Base-by-base conservation (phyloP, 2,888 invertebrate genomes). In the Pilophorus perplexus region DNA sequence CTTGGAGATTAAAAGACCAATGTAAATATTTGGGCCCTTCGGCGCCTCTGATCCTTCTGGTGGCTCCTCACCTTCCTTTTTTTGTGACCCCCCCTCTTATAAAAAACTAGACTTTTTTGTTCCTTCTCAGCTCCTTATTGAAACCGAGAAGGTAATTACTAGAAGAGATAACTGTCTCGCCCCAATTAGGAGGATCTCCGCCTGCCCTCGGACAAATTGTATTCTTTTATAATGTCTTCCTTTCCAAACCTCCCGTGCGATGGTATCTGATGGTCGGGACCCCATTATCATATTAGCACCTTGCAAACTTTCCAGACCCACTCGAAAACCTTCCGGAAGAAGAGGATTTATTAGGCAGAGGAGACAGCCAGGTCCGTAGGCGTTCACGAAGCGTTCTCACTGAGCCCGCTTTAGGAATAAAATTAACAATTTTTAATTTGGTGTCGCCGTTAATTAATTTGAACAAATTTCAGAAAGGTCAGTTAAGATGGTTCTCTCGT, bases 61-160 rank as follows among this genome's bases (percentile, higher is more conserved):
- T 12, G 16, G 40, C n/a, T n/a, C n/a, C n/a, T n/a, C 44, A 25
- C 55, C 38, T 55, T 38, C n/a, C 14, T 55, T 55, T 33, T 3
- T 38, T 38, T 37, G 20, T n/a, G 44, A 12, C 42, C 14, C 10
- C 44, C 38, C 40, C 23, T n/a, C 27, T 25, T 55, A 37, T 55
- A 40, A 40, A 22, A 40, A 44, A 25, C 16, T n/a, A 2, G 22
- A 23, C 18, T 38, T 6, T 64, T 50, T 64, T 64, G 48, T 50
- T 8, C n/a, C n/a, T n/a, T 42, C 37, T 5, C 18, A 33, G 62
- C 62, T 62, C 50, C 64, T 38, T 64, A 50, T 64, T 38, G 64
- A 50, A 64, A 59, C 59, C 27, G 44, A 59, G 59, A 59, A 38
- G 64, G 50, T 50, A 64, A 64, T 64, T 64, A 64, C 50, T 33